Base-by-base conservation (phyloP, 2,888 invertebrate species). In the Chymomyza amoena region DNA sequence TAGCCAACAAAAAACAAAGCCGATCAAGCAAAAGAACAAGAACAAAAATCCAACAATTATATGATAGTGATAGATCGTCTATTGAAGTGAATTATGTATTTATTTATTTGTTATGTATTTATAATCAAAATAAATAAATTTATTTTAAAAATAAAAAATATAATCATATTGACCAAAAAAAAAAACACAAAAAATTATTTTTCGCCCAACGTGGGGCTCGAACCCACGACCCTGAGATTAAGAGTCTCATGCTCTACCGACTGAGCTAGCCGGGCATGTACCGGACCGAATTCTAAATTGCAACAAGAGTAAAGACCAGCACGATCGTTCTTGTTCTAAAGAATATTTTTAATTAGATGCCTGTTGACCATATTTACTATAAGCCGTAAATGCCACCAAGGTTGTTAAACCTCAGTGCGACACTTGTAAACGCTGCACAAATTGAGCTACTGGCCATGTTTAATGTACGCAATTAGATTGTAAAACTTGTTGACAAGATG, bases 171-270 rank as follows among this genome's bases (percentile, higher is more conserved):
- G n/a, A n/a, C n/a, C 2, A 3, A 20, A 18, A 20, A 32, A 16
- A 28, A 7, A 51, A 68, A 13, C 36, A 4, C 13, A 73, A 73
- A 79, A 76, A 73, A 16, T 7, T 52, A 0, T 0, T 0, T 54
- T 60, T 68, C 87, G 87, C 87, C 87, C 87, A 85, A 85, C 85
- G 85, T 87, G 87, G 87, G 87, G 85, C 87, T 85, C 87, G 85
- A 85, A 85, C 86, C 85, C 85, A 85, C 85, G 85, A 85, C 85
- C 84, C 84, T 87, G 84, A 87, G 84, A 84, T 84, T 84, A 84
- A 84, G 84, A 84, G 84, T 84, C 84, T 84, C 84, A 87, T 84
- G 84, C 84, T 84, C 84, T 84, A 84, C 84, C 84, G 87, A 84
- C 84, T 87, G 87, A 84, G 87, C 84, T 84, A 84, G 84, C 84